Base-by-base conservation (phyloP, 2,113 vertebrate species). In the Nothobranchius furzeri region DNA sequence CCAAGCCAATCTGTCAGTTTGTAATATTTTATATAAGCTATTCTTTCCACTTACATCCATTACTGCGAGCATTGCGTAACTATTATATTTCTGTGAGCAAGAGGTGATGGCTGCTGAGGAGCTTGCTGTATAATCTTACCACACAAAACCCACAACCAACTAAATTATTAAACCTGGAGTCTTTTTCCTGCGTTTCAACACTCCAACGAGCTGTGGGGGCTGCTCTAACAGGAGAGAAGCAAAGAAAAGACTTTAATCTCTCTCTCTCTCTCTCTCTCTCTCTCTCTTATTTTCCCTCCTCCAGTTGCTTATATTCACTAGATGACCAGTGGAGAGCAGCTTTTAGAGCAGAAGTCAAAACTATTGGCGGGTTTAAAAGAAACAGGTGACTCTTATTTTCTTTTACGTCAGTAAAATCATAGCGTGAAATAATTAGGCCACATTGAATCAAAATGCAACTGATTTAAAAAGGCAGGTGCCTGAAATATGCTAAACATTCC, bases 131-230 rank as follows among this genome's bases (percentile, higher is more conserved):
- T 90, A 90, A 79, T 79, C 85, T 90, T 89, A 81, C 86, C 76
- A 63, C 81, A 81, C 68, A 81, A 60, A 75, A 78, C 81, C 75
- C 77, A 56, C 65, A 64, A 24, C 54, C 67, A 70, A 72, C 70
- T 90, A 69, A 89, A 91, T 90, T 82, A 91, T 91, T 91, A 83
- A 91, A 83, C 73, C 77, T 60, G 64, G 64, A 84, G 73, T 79
- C 78, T 81, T 85, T 84, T 75, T 68, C 81, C 66, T 80, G 75
- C 72, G 61, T 86, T 84, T 88, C 79, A 82, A 73, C 79, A 87
- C 70, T 49, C 64, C 80, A 81, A 78, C 74, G 70, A 85, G 68
- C 75, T 60, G 76, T 25, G 57, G 60, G 46, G 76, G 52, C 37
- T 73, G 66, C 61, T 70, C 63, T 36, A 6, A 25, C 61, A 81